phyloP scores from a whole-genome alignment of 35 echinoderm and acorn worm species.

The Holothuria glaberrima region DNA sequence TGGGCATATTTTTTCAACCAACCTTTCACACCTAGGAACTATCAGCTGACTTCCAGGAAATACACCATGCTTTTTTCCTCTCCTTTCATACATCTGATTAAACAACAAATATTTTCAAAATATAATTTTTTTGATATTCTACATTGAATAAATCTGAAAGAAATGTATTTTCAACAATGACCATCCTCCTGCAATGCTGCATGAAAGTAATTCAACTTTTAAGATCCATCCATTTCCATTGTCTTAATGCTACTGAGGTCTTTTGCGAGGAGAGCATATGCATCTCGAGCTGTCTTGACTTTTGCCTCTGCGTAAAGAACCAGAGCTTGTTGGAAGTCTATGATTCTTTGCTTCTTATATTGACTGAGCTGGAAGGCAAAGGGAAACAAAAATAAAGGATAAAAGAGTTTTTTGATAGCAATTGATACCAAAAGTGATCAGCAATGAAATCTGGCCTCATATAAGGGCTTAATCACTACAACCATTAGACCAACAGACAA shows the following conservation, averaged over 20 bases:
- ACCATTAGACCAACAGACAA: no score
- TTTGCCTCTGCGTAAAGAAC: constrained; percentile 96
- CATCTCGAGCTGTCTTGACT: constrained; percentile 91
- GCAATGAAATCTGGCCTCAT: no score
- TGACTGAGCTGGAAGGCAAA: constrained; percentile 67
- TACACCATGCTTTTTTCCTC: neutral
- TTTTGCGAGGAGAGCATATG: constrained; percentile 91
- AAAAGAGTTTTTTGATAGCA: no score
- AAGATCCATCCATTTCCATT: constrained; percentile 56
- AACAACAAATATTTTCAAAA: neutral
- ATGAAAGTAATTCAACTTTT: neutral
- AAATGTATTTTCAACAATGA: no score
- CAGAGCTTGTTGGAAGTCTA: constrained; percentile 94
- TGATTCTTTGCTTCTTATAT: constrained; percentile 79
- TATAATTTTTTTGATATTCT: neutral
- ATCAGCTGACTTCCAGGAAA: neutral
- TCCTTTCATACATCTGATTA: neutral
- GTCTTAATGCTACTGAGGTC: constrained; percentile 67
- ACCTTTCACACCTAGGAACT: no score
- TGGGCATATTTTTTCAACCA: no score
- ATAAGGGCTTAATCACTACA: no score
- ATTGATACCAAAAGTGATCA: no score
- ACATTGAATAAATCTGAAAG: neutral
- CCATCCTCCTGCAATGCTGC: no score
- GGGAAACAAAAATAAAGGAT: neutral